Conservation (phyloP, 1,140 invertebrate species). For the Drosophila tsacasi region DNA sequence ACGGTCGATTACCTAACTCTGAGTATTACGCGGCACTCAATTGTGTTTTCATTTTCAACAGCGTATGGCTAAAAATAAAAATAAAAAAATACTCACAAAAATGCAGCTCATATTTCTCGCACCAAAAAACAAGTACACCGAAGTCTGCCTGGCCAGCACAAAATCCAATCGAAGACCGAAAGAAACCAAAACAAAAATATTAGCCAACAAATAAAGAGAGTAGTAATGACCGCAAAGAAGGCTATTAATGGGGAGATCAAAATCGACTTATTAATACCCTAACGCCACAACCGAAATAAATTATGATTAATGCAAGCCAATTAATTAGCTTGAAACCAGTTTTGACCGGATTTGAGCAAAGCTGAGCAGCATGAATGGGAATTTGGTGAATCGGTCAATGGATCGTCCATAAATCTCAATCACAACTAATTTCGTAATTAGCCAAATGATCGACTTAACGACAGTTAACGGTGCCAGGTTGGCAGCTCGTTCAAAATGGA, state of each 20-base stretch:
- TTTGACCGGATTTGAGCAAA: not conserved
- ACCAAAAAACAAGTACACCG: constrained; percentile 24
- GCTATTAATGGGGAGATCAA: constrained; percentile 14
- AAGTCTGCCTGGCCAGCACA: constrained; percentile 48
- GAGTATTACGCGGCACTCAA: constrained; percentile 41
- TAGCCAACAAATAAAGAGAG: constrained; percentile 44
- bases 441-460: constrained; percentile 37
- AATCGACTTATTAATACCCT: constrained; percentile 33
- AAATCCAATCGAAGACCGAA: constrained; percentile 28
- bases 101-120: constrained; percentile 69
- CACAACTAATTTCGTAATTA: constrained; percentile 39
- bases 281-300: not conserved
- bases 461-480: constrained; percentile 32
- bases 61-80: constrained; percentile 48
- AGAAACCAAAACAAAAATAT: constrained; percentile 52
- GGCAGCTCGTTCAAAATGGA: constrained; percentile 25
- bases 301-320: constrained; percentile 3
- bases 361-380: constrained; percentile 18
- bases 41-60: constrained; percentile 57
- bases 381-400: not conserved
- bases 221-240: constrained; percentile 47
- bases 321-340: constrained; percentile 6
- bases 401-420: constrained; percentile 23
- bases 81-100: constrained; percentile 32
- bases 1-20: constrained; percentile 53